Evolutionary conservation across 2,888 invertebrate species (phyloP), one percentile per base, ranked within the genome.

Genomic region (Lasioglossum calceatum): DNA sequence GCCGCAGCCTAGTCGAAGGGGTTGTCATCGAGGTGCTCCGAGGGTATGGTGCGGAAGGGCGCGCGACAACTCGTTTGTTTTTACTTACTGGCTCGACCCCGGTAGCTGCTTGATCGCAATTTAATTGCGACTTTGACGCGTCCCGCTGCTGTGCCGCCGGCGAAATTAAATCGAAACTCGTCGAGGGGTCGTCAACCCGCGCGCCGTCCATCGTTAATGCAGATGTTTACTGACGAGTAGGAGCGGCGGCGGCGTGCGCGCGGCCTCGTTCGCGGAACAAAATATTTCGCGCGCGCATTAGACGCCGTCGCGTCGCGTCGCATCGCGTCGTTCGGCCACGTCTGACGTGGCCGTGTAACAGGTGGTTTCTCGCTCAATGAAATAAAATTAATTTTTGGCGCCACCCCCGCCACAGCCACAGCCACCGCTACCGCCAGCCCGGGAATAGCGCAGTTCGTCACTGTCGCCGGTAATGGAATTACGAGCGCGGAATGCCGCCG

Each of bases 341-440:
- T 85, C 61, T 72, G 78, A 79, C 47, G 72, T 32, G 44, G 14
- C n/a, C 70, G 78, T 36, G 87, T 87, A 87, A 87, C 87, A 87
- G 87, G 87, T 87, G 87, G 87, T 84, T 86, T 61, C 76, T 73
- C 79, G 50, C 27, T 39, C 47, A 83, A 83, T 81, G 82, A 87
- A 86, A 87, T 79, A 81, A 86, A 86, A 83, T 87, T 83, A 87
- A 87, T 86, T 87, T 86, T 87, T 81, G 79, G 78, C 42, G 19
- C 64, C 10, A 36, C 50, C 50, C 19, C 50, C 50, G 1, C 47
- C 14, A 0, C 47, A 16, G 4, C 47, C 47, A 14, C 16, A 0
- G 5, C 19, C 2, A 0, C 50, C 47, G 54, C 8, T 42, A 39
- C 8, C 23, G 71, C 16, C 10, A 32, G 32, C 72, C 4, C 12